Base-by-base conservation (phyloP, 2,797 vertebrate species). In the Salarias fasciatus region DNA sequence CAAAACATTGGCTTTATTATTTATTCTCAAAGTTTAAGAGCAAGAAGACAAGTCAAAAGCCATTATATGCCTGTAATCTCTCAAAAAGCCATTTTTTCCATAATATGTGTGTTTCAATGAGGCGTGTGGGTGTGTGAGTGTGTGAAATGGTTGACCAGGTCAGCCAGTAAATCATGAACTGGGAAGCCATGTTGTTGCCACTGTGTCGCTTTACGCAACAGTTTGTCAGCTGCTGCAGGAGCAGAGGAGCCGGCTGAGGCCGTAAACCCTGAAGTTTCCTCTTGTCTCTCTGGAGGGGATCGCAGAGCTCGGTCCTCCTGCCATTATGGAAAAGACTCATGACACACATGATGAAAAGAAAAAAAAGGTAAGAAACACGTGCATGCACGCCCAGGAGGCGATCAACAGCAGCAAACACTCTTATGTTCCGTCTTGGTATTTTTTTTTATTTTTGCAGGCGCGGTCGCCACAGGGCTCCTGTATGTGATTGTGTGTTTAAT, bases 401-500 rank as follows among this genome's bases (percentile, higher is more conserved):
- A 72, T 56, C 52, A 15, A 62, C 66, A 73, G 74, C 63, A 30
- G 42, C 33, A 5, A 59, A 78, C n/a, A 24, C 66, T 50, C 55
- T 69, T 69, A 36, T 63, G 81, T 83, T n/a, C n/a, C n/a, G n/a
- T n/a, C n/a, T n/a, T n/a, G n/a, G n/a, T n/a, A n/a, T n/a, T n/a
- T n/a, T n/a, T 24, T 24, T 24, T n/a, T n/a, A n/a, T 73, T 62
- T 48, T 76, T 81, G 74, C 14, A 53, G 49, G 47, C 6, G 41
- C 64, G 51, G 76, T 83, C 11, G 45, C 81, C 67, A 52, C 36
- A 40, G 56, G 69, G 63, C 68, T 45, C 47, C 60, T 52, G 63
- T 40, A 45, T 70, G 77, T 47, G 75, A 83, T 72, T 79, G 68
- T 64, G 53, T 72, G 66, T 88, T 89, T 88, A 86, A 87, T 86